phyloP scores from a whole-genome alignment of 2,113 vertebrate species.

The Excalfactoria chinensis region DNA sequence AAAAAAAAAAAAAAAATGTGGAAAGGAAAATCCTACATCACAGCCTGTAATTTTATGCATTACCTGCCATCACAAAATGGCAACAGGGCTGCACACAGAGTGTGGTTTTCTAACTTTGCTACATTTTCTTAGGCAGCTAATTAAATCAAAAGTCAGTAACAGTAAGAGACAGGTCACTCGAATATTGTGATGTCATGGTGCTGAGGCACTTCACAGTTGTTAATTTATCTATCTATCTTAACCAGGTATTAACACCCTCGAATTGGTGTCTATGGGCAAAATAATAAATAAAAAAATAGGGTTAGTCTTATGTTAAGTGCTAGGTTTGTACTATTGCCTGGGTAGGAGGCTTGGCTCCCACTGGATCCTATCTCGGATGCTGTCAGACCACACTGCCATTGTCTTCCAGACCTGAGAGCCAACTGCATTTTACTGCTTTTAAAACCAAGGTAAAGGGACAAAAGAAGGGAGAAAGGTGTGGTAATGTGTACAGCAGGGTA shows the following conservation, averaged over 20 bases:
- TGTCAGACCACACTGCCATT: not conserved
- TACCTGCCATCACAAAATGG: not conserved
- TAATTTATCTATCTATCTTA: conserved; percentile 8
- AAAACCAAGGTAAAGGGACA: not conserved
- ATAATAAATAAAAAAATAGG: not conserved
- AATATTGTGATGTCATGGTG: not conserved
- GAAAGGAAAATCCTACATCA: not conserved
- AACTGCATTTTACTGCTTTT: not conserved
- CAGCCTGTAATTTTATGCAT: not conserved
- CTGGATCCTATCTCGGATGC: not conserved
- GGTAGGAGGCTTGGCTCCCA: not conserved
- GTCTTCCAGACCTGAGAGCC: not conserved
- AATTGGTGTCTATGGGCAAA: not conserved
- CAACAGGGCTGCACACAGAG: not conserved
- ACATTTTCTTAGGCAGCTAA: not conserved
- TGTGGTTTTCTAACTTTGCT: not conserved
- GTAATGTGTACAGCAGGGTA: accelerated
- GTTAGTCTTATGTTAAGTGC: not conserved
- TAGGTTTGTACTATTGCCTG: not conserved
- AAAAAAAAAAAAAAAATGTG: not conserved
- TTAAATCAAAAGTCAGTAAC: not conserved
- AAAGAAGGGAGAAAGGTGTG: not conserved
- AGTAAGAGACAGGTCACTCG: not conserved
- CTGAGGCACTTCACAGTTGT: not conserved
- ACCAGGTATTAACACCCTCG: not conserved